A percentile compares a stretch with the other conserved stretches of the same genome.
Conservation (phyloP, 2,888 invertebrate genomes). For the Metopia argyrocephala region DNA sequence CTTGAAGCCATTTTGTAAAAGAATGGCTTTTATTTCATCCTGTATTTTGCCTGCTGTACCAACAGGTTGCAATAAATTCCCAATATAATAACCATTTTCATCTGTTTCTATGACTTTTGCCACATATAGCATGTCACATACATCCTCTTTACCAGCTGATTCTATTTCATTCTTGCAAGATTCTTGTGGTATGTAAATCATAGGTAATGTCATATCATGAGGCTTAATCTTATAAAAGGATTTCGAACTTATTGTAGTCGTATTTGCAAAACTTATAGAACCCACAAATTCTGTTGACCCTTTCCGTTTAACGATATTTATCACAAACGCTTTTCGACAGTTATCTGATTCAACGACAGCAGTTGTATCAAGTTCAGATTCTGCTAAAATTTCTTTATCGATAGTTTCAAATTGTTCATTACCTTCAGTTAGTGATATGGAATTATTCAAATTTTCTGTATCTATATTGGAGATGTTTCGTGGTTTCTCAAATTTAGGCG, state of each 20-base stretch:
- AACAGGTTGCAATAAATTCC: slow-evolving; percentile 84
- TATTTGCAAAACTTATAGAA: slow-evolving; percentile 72
- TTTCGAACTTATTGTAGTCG: slow-evolving; percentile 80
- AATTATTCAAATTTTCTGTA: slow-evolving; percentile 68
- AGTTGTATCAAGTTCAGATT: slow-evolving; percentile 66
- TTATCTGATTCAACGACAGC: slow-evolving; percentile 63
- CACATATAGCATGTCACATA: slow-evolving; percentile 81
- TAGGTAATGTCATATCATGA: slow-evolving; percentile 88
- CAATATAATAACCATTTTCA: slow-evolving; percentile 81
- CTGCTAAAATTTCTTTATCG: slow-evolving; percentile 66
- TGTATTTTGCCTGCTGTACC: slow-evolving; percentile 88
- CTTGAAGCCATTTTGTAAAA: slow-evolving; percentile 86
- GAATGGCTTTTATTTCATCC: slow-evolving; percentile 88
- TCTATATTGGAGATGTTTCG: neutral
- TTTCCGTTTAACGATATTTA: slow-evolving; percentile 85
- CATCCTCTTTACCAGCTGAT: slow-evolving; percentile 71
- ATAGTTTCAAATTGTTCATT: slow-evolving; percentile 65
- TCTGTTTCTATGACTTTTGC: slow-evolving; percentile 81
- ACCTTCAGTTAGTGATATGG: slow-evolving; percentile 68
- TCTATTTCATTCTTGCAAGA: slow-evolving; percentile 80
- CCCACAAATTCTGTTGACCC: slow-evolving; percentile 89
- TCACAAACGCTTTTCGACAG: slow-evolving; percentile 82
- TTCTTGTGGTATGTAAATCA: slow-evolving; percentile 84
- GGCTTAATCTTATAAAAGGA: slow-evolving; percentile 86
- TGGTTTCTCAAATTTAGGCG: no score